Conservation (phyloP, 2,888 invertebrate species). For the Antheraea yamamai region DNA sequence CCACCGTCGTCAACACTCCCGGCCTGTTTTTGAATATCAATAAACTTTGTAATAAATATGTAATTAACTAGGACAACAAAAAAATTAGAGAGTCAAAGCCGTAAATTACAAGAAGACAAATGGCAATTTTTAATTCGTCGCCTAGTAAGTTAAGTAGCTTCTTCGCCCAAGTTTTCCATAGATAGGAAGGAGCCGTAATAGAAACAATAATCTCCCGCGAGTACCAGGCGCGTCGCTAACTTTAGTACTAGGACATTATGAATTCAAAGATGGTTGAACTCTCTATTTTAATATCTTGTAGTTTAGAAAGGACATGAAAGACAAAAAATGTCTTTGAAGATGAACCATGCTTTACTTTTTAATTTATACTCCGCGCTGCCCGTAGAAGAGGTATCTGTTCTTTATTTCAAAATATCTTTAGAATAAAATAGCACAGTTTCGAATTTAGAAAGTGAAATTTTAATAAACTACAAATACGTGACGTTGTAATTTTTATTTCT, state of each 20-base stretch:
- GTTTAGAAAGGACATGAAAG: not conserved
- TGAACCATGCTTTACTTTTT: not conserved
- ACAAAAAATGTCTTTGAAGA: not conserved
- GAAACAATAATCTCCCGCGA: not conserved
- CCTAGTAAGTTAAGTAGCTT: too few relatives aligned
- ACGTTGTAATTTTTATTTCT: not conserved
- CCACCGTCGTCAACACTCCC: too few relatives aligned
- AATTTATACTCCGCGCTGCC: not conserved
- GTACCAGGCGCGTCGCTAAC: conserved; percentile 44
- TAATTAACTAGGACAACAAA: too few relatives aligned
- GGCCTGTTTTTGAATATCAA: too few relatives aligned
- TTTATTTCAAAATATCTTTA: not conserved
- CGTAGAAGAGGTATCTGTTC: not conserved
- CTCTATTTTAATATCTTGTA: not conserved
- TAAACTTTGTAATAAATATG: too few relatives aligned
- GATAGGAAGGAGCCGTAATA: too few relatives aligned
- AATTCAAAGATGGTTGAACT: conserved; percentile 25
- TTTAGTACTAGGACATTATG: conserved; percentile 39
- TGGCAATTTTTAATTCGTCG: too few relatives aligned
- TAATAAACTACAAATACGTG: not conserved
- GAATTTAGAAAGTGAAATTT: not conserved
- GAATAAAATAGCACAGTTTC: not conserved
- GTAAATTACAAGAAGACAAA: too few relatives aligned
- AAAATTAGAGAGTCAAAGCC: too few relatives aligned
- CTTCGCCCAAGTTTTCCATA: too few relatives aligned